These are phyloP conservation scores for Sebastes fasciatus DNA, from an alignment of 2,113 vertebrate genomes.

Conservation along the genomic window DNA sequence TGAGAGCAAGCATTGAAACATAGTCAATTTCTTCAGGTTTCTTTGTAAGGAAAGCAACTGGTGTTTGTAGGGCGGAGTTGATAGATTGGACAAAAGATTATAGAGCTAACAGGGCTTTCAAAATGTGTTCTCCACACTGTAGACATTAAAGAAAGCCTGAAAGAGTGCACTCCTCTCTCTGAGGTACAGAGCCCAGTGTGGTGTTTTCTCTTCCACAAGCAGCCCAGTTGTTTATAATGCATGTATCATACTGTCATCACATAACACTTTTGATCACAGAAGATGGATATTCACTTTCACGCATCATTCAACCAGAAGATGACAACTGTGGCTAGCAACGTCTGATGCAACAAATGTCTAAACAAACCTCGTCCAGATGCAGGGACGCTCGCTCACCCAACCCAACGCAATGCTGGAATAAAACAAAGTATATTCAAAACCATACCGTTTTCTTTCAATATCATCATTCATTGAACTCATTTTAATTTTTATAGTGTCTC, in stretches of 20 bases:
- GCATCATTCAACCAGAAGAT: conserved; percentile 80
- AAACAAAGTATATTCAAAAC: conserved; percentile 13
- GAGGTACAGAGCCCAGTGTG: conserved; percentile 20
- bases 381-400: conserved; percentile 9
- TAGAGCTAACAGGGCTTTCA: conserved; percentile 20
- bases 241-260: conserved; percentile 65
- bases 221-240: conserved; percentile 70
- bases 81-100: conserved; percentile 30
- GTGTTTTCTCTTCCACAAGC: conserved; percentile 46
- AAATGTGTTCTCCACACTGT: conserved; percentile 1
- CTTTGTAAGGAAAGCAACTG: not conserved
- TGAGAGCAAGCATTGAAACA: conserved; percentile 1
- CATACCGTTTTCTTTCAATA: not conserved
- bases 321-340: conserved; percentile 59
- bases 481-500: not conserved
- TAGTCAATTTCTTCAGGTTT: conserved; percentile 20
- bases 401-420: conserved; percentile 23
- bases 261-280: conserved; percentile 74
- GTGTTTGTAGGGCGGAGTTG: not conserved
- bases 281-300: conserved; percentile 82
- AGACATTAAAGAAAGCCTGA: conserved; percentile 25
- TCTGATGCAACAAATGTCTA: conserved; percentile 68
- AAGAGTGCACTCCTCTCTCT: conserved; percentile 8
- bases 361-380: conserved; percentile 65
- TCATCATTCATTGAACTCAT: conserved; percentile 4